phyloP scores from a whole-genome alignment of 2,888 invertebrate genomes.

The Hypolimnas misippus region DNA sequence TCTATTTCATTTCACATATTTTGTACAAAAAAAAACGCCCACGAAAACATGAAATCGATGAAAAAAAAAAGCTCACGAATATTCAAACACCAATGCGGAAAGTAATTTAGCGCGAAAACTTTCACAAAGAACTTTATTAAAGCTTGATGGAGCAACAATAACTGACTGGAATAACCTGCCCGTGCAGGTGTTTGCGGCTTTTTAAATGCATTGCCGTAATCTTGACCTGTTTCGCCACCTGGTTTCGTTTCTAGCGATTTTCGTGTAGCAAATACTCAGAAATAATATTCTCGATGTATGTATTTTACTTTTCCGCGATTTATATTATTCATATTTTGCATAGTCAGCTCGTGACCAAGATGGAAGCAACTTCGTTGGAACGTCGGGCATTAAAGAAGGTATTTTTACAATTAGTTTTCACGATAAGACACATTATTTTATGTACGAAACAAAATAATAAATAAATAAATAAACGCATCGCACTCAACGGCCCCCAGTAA shows the following conservation, averaged over 20 bases:
- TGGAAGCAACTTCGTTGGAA: too few relatives aligned
- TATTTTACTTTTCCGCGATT: too few relatives aligned
- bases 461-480: too few relatives aligned
- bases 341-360: too few relatives aligned
- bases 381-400: too few relatives aligned
- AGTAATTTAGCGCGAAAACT: slow-evolving; percentile 40
- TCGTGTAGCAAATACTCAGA: too few relatives aligned
- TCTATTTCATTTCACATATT: not conserved
- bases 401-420: too few relatives aligned
- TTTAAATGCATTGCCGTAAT: slow-evolving; percentile 25
- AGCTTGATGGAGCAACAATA: slow-evolving; percentile 32
- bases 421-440: too few relatives aligned
- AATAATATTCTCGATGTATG: too few relatives aligned
- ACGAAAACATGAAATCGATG: slow-evolving; percentile 1
- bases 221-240: slow-evolving; percentile 18
- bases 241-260: not conserved
- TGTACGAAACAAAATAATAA: too few relatives aligned
- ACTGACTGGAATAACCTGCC: slow-evolving; percentile 13
- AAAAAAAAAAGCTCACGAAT: slow-evolving; percentile 9
- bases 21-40: not conserved
- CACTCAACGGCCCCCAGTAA: too few relatives aligned
- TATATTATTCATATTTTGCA: not conserved
- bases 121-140: slow-evolving; percentile 37
- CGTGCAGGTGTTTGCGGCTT: slow-evolving; percentile 21
- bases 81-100: slow-evolving; percentile 24